Evolutionary conservation across 2,113 vertebrate genomes (phyloP).

Genomic region (Equus przewalskii): DNA sequence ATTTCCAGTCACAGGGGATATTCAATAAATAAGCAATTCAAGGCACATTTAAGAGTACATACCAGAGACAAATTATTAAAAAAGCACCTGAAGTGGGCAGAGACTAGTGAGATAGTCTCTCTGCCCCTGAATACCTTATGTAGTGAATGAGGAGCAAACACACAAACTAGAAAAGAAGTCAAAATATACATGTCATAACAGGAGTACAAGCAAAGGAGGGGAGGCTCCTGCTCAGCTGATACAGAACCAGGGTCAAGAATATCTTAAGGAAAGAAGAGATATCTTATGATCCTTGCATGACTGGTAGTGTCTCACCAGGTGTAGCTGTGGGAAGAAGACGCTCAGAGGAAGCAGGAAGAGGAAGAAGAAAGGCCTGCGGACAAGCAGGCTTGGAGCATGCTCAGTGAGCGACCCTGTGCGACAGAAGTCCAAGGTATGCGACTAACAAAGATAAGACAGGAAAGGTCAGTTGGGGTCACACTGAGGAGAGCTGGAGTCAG

Average conservation of each 20-base stretch:
- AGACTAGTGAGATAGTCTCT: neutral
- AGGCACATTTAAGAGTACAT: neutral
- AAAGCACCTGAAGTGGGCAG: neutral
- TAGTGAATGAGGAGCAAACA: neutral
- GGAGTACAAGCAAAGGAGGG: neutral
- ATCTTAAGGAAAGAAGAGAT: neutral
- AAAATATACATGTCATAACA: neutral
- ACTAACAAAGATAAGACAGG: neutral
- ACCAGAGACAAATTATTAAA: neutral
- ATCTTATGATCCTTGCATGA: neutral
- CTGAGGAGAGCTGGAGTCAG: neutral
- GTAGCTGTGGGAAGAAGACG: neutral
- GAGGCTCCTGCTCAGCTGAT: neutral
- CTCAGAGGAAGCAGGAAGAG: neutral
- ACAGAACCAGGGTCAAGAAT: neutral
- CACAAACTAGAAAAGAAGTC: neutral
- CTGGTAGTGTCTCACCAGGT: neutral
- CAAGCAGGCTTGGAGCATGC: neutral
- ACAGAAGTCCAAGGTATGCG: neutral
- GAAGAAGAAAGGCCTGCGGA: neutral
- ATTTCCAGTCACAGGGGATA: neutral
- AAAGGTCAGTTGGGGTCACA: neutral
- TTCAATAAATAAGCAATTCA: neutral
- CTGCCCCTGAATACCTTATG: neutral
- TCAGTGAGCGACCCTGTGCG: neutral